Conservation (phyloP, 92 coral and sea anemone species). For the Parazoanthus darwini region DNA sequence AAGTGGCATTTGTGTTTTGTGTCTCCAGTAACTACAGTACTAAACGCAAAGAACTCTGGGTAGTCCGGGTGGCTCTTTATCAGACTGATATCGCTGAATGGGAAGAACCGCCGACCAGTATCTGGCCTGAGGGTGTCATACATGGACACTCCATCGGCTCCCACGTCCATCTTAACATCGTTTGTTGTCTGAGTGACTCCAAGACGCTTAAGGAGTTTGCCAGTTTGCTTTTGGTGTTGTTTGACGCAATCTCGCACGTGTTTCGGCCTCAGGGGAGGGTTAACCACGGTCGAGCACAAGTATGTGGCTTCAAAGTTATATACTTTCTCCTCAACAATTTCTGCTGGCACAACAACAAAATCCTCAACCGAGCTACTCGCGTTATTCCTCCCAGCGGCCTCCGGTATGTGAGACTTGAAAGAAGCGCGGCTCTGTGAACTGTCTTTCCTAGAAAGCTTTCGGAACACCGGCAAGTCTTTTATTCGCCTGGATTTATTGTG, state of each 20-base stretch:
- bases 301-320: conserved; percentile 68
- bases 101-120: conserved; percentile 78
- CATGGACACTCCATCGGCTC: conserved; percentile 84
- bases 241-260: conserved; percentile 93
- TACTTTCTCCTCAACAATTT: conserved; percentile 70
- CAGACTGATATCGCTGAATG: conserved; percentile 64
- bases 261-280: conserved; percentile 90
- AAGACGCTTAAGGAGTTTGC: conserved; percentile 70
- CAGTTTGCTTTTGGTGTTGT: conserved; percentile 78
- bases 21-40: conserved; percentile 89
- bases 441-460: conserved; percentile 27
- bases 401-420: conserved; percentile 4
- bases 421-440: conserved; percentile 10
- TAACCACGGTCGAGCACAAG: conserved; percentile 90
- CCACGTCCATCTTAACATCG: conserved; percentile 68
- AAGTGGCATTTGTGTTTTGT: conserved; percentile 98
- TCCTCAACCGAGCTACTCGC: conserved; percentile 45
- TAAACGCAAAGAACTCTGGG: conserved; percentile 95
- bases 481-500: conserved; percentile 19
- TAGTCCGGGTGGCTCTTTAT: conserved; percentile 82
- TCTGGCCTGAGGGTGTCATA: conserved; percentile 52
- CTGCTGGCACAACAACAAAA: conserved; percentile 50
- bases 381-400: conserved; percentile 7
- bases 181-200: conserved; percentile 59
- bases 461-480: conserved; percentile 6